Conservation (phyloP, 2,888 invertebrate species). For the Disparrhopalites patrizii region DNA sequence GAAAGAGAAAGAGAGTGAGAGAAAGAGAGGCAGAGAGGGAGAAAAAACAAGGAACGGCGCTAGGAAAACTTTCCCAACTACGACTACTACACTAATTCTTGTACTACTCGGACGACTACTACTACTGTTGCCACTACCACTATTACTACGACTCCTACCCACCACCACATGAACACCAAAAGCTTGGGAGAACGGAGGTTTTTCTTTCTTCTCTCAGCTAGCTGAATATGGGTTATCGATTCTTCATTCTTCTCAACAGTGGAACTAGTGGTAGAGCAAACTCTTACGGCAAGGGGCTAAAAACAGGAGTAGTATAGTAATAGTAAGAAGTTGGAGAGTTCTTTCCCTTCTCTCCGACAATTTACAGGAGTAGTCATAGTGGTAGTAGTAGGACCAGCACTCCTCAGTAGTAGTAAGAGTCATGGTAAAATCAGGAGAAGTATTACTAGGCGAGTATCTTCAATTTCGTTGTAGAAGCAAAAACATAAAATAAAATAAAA, state of each 20-base stretch:
- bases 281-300: neutral
- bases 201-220: constrained; percentile 11
- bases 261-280: neutral
- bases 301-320: constrained; percentile 5
- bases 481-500: neutral
- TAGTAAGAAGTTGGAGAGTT: too few species aligned
- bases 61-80: too few species aligned
- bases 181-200: constrained; percentile 8
- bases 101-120: too few species aligned
- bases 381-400: constrained; percentile 4
- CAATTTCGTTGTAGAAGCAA: neutral
- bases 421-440: neutral
- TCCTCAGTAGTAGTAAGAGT: too few species aligned
- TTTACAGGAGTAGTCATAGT: neutral
- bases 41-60: too few species aligned
- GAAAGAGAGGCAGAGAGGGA: too few species aligned
- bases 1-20: too few species aligned
- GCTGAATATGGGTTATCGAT: constrained; percentile 24
- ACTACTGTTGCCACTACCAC: too few species aligned
- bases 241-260: constrained; percentile 14
- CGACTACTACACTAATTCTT: too few species aligned
- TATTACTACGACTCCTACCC: too few species aligned
- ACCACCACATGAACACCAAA: too few species aligned
- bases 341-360: too few species aligned
- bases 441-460: neutral